Evolutionary conservation across 37 sponge, comb jelly and placozoan genomes (phyloP).

Genomic region (Dysidea cf. avara): DNA sequence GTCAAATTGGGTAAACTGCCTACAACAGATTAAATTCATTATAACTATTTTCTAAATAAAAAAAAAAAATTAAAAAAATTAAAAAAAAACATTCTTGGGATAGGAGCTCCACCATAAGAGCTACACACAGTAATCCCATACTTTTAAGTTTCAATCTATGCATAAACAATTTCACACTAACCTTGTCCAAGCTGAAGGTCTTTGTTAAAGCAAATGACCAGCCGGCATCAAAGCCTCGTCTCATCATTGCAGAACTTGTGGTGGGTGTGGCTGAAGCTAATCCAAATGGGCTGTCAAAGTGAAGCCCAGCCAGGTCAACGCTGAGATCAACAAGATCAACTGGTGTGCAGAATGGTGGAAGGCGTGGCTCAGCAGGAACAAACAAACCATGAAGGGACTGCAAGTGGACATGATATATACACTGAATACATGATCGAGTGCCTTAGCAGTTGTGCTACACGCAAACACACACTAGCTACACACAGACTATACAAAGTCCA

Average conservation of each 20-base stretch:
- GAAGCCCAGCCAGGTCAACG: constrained; percentile 80
- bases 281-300: constrained; percentile 94
- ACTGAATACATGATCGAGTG: background rate
- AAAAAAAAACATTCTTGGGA: no score
- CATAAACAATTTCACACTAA: no score
- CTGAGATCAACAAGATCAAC: constrained; percentile 83
- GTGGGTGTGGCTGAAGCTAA: constrained; percentile 95
- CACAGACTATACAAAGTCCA: constrained; percentile 1
- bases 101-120: no score
- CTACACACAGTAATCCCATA: no score
- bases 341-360: constrained; percentile 93
- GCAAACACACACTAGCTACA: background rate
- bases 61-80: no score
- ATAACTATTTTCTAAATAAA: no score
- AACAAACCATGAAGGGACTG: constrained; percentile 91
- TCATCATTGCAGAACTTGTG: constrained; percentile 92
- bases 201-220: constrained; percentile 96
- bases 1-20: background rate
- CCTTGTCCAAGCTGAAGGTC: constrained; percentile 89
- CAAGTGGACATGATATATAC: background rate
- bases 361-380: constrained; percentile 65
- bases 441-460: no score
- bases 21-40: no score
- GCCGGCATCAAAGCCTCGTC: constrained; percentile 87
- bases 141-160: no score